Percentiles rank a stretch among this genome's conserved stretches.
Evolutionary conservation across 2,797 vertebrate genomes (phyloP).

Genomic region (Cephalopachus bancanus): DNA sequence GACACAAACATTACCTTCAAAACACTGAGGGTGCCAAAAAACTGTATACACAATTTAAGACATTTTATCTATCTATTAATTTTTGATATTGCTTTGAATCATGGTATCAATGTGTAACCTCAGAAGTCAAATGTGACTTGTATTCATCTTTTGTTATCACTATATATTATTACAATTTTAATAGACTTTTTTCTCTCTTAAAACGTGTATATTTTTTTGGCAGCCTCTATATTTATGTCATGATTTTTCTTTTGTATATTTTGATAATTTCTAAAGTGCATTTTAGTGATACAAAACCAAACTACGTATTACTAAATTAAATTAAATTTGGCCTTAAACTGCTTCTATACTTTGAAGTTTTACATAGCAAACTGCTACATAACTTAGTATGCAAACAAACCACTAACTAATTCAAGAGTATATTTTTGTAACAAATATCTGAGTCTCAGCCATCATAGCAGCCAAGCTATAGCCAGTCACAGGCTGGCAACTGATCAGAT

Average conservation of each 20-base stretch:
- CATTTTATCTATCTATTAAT: no score
- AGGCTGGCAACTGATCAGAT: background rate
- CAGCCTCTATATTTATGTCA: background rate
- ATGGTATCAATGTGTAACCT: no score
- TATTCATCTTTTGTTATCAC: no score
- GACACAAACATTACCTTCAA: constrained; percentile 23
- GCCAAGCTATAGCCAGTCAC: background rate
- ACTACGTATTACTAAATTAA: background rate
- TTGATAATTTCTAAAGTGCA: background rate
- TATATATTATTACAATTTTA: no score
- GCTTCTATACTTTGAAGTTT: background rate
- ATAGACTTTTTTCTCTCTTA: no score
- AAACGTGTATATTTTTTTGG: no score
- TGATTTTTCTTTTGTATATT: background rate
- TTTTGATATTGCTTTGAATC: no score
- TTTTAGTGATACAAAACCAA: constrained; percentile 3
- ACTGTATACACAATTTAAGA: no score
- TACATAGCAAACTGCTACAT: background rate
- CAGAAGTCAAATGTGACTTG: no score
- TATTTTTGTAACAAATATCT: background rate
- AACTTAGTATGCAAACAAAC: background rate
- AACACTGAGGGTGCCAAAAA: background rate
- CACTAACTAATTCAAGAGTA: background rate
- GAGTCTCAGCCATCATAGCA: background rate
- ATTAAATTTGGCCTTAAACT: background rate